A percentile compares a stretch with the other conserved stretches of the same genome.
phyloP scores from a whole-genome alignment of 2,113 vertebrate species.

The Seriola dumerili region DNA sequence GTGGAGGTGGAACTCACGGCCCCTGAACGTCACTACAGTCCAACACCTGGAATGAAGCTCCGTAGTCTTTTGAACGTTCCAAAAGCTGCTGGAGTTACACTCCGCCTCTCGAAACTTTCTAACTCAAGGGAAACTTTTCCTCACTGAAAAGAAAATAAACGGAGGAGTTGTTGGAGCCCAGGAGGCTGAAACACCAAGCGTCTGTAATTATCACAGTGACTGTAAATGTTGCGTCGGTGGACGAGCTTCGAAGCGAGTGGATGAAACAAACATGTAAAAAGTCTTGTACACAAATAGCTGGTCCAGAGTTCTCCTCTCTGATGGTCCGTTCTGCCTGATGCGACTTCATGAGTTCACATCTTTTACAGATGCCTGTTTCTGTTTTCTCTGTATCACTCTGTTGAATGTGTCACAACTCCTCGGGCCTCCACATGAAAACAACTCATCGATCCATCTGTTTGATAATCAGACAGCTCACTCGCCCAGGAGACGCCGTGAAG shows the following conservation, averaged over 20 bases:
- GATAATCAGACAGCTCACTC: constrained; percentile 13
- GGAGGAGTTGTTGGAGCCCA: background rate
- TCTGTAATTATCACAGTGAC: background rate
- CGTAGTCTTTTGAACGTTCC: too few relatives aligned
- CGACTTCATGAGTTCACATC: background rate
- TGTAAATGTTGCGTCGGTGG: background rate
- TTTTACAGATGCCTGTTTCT: constrained; percentile 1
- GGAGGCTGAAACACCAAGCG: background rate
- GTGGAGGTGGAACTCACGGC: background rate
- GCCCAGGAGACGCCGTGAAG: too few relatives aligned
- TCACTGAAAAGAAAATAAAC: background rate
- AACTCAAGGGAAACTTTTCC: too few relatives aligned
- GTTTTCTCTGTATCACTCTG: constrained; percentile 1
- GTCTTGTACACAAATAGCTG: background rate
- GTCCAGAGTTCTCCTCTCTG: background rate
- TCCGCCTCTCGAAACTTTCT: too few relatives aligned
- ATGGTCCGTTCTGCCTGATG: background rate
- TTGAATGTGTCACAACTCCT: constrained; percentile 29
- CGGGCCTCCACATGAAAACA: background rate
- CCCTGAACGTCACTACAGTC: too few relatives aligned
- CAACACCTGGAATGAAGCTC: too few relatives aligned
- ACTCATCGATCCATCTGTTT: background rate
- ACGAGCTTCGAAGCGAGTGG: background rate
- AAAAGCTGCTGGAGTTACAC: too few relatives aligned
- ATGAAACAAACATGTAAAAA: constrained; percentile 26